These are phyloP conservation scores for Tinamus guttatus DNA, from an alignment of 2,113 vertebrate species.

Conservation along the genomic window DNA sequence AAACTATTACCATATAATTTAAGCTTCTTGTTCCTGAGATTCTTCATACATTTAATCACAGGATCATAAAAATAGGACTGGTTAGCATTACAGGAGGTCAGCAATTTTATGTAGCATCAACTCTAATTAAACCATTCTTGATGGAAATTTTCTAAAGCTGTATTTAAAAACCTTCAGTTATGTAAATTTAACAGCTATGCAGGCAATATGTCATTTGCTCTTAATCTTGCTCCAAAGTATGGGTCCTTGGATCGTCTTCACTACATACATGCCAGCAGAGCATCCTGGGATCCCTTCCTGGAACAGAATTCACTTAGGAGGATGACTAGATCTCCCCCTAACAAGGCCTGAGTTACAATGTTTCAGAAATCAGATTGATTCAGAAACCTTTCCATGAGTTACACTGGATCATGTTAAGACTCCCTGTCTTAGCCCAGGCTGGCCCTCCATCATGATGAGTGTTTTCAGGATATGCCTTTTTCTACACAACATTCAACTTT, in stretches of 20 bases:
- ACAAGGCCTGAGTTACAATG: rapidly evolving
- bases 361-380: not conserved
- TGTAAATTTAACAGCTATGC: not conserved
- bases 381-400: not conserved
- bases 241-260: not conserved
- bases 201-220: not conserved
- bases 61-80: not conserved
- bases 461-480: not conserved
- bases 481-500: not conserved
- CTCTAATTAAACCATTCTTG: not conserved
- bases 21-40: not conserved
- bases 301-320: not conserved
- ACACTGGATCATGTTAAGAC: not conserved
- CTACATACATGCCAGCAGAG: not conserved
- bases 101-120: conserved; percentile 3
- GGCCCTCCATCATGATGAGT: not conserved
- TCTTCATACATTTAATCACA: not conserved
- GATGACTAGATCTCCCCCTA: not conserved
- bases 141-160: conserved; percentile 11
- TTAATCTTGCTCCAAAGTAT: not conserved
- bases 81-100: conserved; percentile 1
- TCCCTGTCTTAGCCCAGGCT: not conserved
- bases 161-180: not conserved
- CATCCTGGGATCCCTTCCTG: not conserved
- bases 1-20: not conserved